Percentiles rank a stretch among this genome's conserved stretches.
Conservation (phyloP, 2,113 vertebrate species). For the Entosphenus tridentatus region DNA sequence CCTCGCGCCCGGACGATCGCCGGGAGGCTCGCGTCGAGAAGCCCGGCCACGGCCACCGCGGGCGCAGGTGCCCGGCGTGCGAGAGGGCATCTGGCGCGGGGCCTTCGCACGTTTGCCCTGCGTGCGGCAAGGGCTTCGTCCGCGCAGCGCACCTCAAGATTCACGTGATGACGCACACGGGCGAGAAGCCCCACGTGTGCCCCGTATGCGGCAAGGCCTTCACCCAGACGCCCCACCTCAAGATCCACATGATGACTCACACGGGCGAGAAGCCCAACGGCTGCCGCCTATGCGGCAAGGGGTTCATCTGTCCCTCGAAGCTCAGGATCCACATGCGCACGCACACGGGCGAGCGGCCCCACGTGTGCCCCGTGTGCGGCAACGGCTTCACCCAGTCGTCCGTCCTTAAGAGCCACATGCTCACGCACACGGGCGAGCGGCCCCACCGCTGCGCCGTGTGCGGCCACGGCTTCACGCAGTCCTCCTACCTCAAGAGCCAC, state of each 20-base stretch:
- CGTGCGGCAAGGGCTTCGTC: too few species aligned
- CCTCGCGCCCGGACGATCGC: too few species aligned
- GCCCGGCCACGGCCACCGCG: too few species aligned
- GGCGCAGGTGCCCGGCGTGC: too few species aligned
- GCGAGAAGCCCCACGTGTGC: constrained; percentile 37
- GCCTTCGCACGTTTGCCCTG: background rate
- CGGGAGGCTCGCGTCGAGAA: too few species aligned
- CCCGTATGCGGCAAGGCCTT: constrained; percentile 85
- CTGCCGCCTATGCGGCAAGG: constrained; percentile 95
- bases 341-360: constrained; percentile 94
- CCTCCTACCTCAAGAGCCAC: constrained; percentile 2
- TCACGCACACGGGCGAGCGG: background rate
- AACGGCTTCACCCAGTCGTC: background rate
- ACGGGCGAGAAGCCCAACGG: constrained; percentile 94
- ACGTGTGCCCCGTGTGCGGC: constrained; percentile 19
- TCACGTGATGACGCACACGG: constrained; percentile 2
- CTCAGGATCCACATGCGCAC: constrained; percentile 86
- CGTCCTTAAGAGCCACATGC: background rate
- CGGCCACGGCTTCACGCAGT: background rate
- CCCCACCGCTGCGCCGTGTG: background rate
- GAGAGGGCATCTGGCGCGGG: background rate
- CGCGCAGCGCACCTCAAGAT: constrained; percentile 19
- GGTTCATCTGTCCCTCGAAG: constrained; percentile 91
- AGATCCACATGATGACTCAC: constrained; percentile 90
- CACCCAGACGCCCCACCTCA: constrained; percentile 77